Percentiles rank a stretch among this genome's conserved stretches.
phyloP scores from a whole-genome alignment of 2,113 vertebrate genomes.

The Myotis yumanensis region DNA sequence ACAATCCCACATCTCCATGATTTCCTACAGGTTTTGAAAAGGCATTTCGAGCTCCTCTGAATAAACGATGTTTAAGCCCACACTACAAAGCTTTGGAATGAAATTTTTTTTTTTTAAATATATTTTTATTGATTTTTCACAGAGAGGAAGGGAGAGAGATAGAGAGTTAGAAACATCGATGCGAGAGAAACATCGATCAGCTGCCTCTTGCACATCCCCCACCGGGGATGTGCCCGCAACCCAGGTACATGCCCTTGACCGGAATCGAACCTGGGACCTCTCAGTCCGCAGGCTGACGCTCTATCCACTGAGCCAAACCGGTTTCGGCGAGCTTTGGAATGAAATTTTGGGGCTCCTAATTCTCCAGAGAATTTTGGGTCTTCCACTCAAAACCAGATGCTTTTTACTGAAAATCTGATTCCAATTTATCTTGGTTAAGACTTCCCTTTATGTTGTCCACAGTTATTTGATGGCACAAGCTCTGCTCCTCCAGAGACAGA shows the following conservation, averaged over 20 bases:
- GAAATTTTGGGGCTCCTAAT: background rate
- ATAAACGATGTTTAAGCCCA: background rate
- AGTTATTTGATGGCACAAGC: constrained; percentile 3
- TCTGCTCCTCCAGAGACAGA: background rate
- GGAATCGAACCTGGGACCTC: too few species aligned
- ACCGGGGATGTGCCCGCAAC: too few species aligned
- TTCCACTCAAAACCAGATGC: background rate
- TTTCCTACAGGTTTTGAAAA: background rate
- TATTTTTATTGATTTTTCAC: too few species aligned
- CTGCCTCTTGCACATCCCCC: too few species aligned
- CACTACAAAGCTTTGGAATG: background rate
- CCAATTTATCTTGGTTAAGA: background rate
- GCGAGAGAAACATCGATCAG: too few species aligned
- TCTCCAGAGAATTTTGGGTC: background rate
- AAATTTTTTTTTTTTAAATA: too few species aligned
- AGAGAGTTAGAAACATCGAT: too few species aligned
- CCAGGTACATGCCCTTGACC: too few species aligned
- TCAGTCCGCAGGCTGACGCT: too few species aligned
- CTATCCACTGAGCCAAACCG: too few species aligned
- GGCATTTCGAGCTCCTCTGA: background rate
- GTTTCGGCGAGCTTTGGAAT: background rate
- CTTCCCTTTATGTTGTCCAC: background rate
- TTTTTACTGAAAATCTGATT: background rate
- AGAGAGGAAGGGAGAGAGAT: too few species aligned
- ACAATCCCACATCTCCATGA: background rate